A percentile compares a stretch with the other conserved stretches of the same genome.
These are phyloP conservation scores for Xenopus laevis DNA, from an alignment of 2,113 vertebrate genomes.

Conservation along the genomic window DNA sequence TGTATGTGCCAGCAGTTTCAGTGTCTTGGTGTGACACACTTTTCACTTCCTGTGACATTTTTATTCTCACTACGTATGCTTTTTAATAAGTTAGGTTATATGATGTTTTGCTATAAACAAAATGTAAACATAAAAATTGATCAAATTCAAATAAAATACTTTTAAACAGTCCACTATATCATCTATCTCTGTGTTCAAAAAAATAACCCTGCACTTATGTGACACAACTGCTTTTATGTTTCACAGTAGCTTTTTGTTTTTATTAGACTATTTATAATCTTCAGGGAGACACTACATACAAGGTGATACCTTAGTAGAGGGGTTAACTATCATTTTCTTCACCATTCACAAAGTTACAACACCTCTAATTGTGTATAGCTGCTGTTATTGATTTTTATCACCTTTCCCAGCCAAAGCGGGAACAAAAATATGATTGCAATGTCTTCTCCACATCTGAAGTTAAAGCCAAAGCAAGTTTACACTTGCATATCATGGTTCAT, in stretches of 20 bases:
- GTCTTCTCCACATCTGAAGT: slow-evolving; percentile 16
- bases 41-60: too few relatives aligned
- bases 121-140: too few relatives aligned
- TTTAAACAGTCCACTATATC: too few relatives aligned
- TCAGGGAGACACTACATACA: slow-evolving; percentile 1
- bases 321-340: slow-evolving; percentile 36
- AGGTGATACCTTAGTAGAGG: slow-evolving; percentile 23
- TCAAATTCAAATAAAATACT: too few relatives aligned
- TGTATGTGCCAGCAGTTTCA: too few relatives aligned
- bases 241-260: neutral
- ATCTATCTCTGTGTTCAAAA: too few relatives aligned
- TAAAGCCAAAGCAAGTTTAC: slow-evolving; percentile 26
- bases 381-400: slow-evolving; percentile 40
- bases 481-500: slow-evolving; percentile 37
- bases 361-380: slow-evolving; percentile 39
- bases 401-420: slow-evolving; percentile 21
- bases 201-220: too few relatives aligned
- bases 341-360: slow-evolving; percentile 35
- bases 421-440: slow-evolving; percentile 12
- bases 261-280: too few relatives aligned
- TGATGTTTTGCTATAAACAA: too few relatives aligned
- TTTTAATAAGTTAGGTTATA: too few relatives aligned
- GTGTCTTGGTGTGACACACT: too few relatives aligned
- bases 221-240: neutral
- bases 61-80: too few relatives aligned